Evolutionary conservation across 2,113 vertebrate species (phyloP).

Genomic region (Channa maculata): DNA sequence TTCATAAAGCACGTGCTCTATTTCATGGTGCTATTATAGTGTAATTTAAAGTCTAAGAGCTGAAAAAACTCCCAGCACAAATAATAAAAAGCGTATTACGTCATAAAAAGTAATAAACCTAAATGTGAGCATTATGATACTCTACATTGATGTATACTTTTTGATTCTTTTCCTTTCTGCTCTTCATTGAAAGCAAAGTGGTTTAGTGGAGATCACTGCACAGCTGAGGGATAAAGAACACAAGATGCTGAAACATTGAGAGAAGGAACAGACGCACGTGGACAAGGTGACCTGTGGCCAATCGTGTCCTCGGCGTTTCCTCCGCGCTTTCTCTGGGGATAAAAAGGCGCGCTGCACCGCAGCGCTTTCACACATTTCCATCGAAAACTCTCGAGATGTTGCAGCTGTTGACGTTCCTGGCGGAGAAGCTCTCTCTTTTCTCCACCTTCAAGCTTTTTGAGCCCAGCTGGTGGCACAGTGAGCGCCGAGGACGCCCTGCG

Average conservation of each 20-base stretch:
- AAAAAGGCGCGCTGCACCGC: constrained; percentile 51
- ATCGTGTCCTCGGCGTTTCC: constrained; percentile 31
- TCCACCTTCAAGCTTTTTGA: constrained; percentile 82
- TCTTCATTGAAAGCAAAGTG: too few species aligned
- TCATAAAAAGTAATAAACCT: too few species aligned
- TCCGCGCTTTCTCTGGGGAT: constrained; percentile 39
- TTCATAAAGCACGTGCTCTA: too few species aligned
- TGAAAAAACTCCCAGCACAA: too few species aligned
- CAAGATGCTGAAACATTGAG: not conserved
- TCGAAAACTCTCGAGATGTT: constrained; percentile 70
- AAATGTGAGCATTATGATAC: too few species aligned
- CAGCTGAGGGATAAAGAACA: not conserved
- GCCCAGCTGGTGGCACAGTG: constrained; percentile 42
- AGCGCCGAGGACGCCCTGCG: constrained; percentile 6
- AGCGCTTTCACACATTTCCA: not conserved
- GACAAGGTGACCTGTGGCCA: constrained; percentile 49
- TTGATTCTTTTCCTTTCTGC: too few species aligned
- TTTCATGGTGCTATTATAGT: too few species aligned
- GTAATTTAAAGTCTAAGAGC: too few species aligned
- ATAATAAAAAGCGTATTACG: too few species aligned
- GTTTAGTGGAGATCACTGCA: too few species aligned
- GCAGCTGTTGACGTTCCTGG: constrained; percentile 84
- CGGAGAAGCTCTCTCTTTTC: constrained; percentile 88
- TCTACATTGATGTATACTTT: too few species aligned
- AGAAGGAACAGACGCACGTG: constrained; percentile 44